These are phyloP conservation scores for Drosophila saltans DNA, from an alignment of 1,140 invertebrate genomes.

Conservation along the genomic window DNA sequence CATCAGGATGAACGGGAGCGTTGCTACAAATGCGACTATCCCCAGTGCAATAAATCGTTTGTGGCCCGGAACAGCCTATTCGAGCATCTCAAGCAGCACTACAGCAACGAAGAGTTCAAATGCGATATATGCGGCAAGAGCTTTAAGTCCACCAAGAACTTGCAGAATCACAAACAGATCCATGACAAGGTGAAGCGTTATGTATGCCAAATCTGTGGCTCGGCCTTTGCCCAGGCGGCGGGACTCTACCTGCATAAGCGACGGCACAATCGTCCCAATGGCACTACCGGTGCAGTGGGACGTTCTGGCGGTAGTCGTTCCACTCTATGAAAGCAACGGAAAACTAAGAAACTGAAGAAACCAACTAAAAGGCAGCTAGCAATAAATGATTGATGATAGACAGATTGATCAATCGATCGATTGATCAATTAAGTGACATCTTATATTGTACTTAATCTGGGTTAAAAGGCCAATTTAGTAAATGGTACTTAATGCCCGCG, in stretches of 20 bases:
- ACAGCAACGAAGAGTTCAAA: conserved; percentile 83
- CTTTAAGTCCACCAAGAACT: conserved; percentile 78
- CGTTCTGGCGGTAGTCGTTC: conserved; percentile 48
- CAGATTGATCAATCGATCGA: background rate
- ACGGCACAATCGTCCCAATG: conserved; percentile 82
- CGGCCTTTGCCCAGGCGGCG: conserved; percentile 83
- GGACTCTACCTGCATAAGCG: conserved; percentile 83
- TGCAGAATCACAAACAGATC: conserved; percentile 80
- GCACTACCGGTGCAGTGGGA: conserved; percentile 55
- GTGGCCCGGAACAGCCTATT: conserved; percentile 83
- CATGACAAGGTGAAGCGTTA: conserved; percentile 84
- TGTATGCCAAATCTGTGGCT: conserved; percentile 83
- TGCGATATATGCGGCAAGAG: conserved; percentile 83
- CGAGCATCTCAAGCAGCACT: conserved; percentile 84
- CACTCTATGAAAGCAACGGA: conserved; percentile 57
- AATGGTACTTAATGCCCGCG: background rate
- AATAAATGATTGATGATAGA: conserved; percentile 15
- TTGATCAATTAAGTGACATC: background rate
- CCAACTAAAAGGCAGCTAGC: conserved; percentile 29
- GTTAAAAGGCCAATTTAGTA: too few relatives aligned
- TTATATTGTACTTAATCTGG: conserved; percentile 7
- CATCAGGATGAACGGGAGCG: conserved; percentile 70
- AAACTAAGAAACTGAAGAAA: conserved; percentile 7
- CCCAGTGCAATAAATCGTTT: conserved; percentile 79
- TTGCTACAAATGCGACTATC: conserved; percentile 71